Percentiles rank a stretch among this genome's conserved stretches.
These are phyloP conservation scores for Chrysochloris asiatica DNA, from an alignment of 2,113 vertebrate species.

Conservation along the genomic window DNA sequence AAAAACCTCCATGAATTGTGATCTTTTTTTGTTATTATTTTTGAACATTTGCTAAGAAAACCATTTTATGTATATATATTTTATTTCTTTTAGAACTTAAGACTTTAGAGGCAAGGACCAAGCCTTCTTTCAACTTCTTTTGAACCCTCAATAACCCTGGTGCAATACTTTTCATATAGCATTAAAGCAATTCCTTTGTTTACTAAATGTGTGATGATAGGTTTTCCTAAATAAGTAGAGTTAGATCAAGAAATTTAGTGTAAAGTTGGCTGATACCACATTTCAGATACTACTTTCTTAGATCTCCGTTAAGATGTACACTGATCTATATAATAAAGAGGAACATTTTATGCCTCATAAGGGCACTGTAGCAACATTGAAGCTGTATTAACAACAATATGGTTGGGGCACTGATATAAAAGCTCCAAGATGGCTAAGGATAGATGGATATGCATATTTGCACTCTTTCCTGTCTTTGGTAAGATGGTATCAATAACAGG, in stretches of 20 bases:
- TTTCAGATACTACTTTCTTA: conserved; percentile 10
- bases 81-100: conserved; percentile 46
- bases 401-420: not conserved
- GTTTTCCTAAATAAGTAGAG: not conserved
- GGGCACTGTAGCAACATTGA: not conserved
- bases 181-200: conserved; percentile 29
- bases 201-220: not conserved
- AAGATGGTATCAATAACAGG: not conserved
- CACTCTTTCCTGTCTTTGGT: not conserved
- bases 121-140: too few species aligned
- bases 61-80: too few species aligned
- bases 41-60: not conserved
- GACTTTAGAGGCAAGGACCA: not conserved
- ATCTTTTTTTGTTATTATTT: not conserved
- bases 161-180: not conserved
- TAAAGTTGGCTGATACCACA: not conserved
- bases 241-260: not conserved
- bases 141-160: not conserved
- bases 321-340: conserved; percentile 15
- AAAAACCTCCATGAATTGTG: not conserved
- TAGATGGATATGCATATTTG: not conserved
- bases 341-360: conserved; percentile 49
- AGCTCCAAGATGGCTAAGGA: not conserved
- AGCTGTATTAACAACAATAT: not conserved
- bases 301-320: conserved; percentile 1